phyloP scores from a whole-genome alignment of 2,113 vertebrate genomes.

The Seriola rivoliana region DNA sequence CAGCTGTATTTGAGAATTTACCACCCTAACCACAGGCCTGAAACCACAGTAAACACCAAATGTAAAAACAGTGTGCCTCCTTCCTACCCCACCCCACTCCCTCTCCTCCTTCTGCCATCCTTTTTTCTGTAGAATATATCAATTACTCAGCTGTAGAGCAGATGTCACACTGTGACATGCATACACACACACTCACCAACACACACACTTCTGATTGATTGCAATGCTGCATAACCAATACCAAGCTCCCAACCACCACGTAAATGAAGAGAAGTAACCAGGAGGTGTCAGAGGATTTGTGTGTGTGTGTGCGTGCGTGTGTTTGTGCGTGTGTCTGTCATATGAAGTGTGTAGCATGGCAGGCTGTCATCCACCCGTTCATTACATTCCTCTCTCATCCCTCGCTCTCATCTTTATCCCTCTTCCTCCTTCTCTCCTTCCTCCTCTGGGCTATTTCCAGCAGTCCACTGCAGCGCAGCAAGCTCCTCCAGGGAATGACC shows the following conservation, averaged over 20 bases:
- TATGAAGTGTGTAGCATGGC: conserved; percentile 12
- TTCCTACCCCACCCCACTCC: neutral
- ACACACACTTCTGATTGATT: conserved; percentile 87
- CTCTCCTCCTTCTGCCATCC: conserved; percentile 20
- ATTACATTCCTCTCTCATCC: conserved; percentile 34
- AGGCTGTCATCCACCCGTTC: conserved; percentile 38
- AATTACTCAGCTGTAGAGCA: conserved; percentile 85
- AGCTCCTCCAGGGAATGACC: conserved; percentile 75
- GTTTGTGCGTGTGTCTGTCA: conserved; percentile 31
- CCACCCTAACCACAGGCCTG: neutral
- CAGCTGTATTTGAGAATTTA: neutral
- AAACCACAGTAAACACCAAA: conserved; percentile 3
- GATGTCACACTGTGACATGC: conserved; percentile 79
- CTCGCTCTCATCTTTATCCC: conserved; percentile 28
- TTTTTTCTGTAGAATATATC: conserved; percentile 80
- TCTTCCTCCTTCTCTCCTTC: conserved; percentile 27
- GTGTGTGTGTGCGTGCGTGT: conserved; percentile 32
- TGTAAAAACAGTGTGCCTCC: neutral
- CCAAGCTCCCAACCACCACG: conserved; percentile 77
- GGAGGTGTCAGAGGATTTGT: conserved; percentile 60
- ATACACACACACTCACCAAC: conserved; percentile 62
- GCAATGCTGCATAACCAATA: conserved; percentile 86
- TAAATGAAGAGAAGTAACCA: conserved; percentile 83
- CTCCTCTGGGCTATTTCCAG: conserved; percentile 77
- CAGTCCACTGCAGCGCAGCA: conserved; percentile 75